Base-by-base conservation (phyloP, 2,113 vertebrate genomes). In the Puffinus mauretanicus region DNA sequence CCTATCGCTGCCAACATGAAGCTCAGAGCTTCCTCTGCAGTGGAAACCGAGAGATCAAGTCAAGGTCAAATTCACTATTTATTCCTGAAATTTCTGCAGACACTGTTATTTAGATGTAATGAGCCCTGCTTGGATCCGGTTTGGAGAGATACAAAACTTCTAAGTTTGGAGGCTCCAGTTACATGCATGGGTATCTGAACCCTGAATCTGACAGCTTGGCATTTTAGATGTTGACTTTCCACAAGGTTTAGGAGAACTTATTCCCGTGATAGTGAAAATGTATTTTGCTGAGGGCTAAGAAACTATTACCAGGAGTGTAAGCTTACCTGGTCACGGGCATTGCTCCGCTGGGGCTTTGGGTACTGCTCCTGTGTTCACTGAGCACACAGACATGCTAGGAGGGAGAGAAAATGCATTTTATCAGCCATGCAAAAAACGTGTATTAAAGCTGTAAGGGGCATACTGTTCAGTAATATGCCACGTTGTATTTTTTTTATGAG, bases 61-160 rank as follows among this genome's bases (percentile, higher is more conserved):
- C 95, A 96, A 97, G 96, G 92, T 97, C 95, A 96, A 91, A 87
- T 73, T 84, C 86, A 24, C 93, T 92, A 87, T 96, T 95, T 96
- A 90, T 97, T 96, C 90, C 95, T 97, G 88, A 92, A 92, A 91
- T 95, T 96, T 97, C 94, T 97, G 95, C 95, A 96, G 96, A 95
- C 97, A 38, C 91, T 81, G 86, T 94, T 97, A 89, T 95, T 94
- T 92, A 89, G 94, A 87, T 94, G 95, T 97, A 96, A 94, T 89
- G 94, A 96, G 91, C 91, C 91, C 94, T 92, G 88, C 94, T 93
- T 84, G 92, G 94, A 95, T 95, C 92, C 66, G 40, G 83, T 79
- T 90, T 88, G 92, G 69, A 79, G 94, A 94, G 91, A 95, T 77
- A 93, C 17, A 21, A 90, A 90, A 95, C 92, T 93, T 82, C 25